A percentile compares a stretch with the other conserved stretches of the same genome.
These are phyloP conservation scores for Anthophora plumipes DNA, from an alignment of 2,888 invertebrate genomes.

Conservation along the genomic window DNA sequence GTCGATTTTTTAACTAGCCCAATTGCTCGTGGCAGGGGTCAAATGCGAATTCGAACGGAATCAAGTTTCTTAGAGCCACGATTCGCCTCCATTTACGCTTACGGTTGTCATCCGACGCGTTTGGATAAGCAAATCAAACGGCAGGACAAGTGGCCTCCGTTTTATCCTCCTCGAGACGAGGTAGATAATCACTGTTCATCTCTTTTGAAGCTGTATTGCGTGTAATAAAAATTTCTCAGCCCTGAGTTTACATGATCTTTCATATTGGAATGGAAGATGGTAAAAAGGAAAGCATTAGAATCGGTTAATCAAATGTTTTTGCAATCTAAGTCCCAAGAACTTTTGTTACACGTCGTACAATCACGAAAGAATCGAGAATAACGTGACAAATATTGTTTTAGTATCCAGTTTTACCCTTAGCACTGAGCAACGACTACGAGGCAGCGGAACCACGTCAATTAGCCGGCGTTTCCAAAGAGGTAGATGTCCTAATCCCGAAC, in stretches of 20 bases:
- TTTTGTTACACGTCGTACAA: no score
- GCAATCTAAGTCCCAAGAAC: no score
- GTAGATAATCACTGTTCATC: slow-evolving; percentile 17
- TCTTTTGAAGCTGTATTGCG: no score
- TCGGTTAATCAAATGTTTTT: no score
- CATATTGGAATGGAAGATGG: no score
- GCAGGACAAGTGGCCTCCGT: slow-evolving; percentile 77
- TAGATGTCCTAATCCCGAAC: slow-evolving; percentile 76
- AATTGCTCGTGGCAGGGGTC: slow-evolving; percentile 88
- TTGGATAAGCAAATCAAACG: slow-evolving; percentile 80
- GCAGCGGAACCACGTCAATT: slow-evolving; percentile 77
- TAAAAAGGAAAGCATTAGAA: no score
- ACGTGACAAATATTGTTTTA: not conserved
- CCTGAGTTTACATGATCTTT: no score
- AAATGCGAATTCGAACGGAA: slow-evolving; percentile 91
- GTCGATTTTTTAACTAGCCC: slow-evolving; percentile 91
- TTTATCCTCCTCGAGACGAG: slow-evolving; percentile 57
- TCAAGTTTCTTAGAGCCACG: slow-evolving; percentile 94
- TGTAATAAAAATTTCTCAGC: no score
- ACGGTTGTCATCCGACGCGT: slow-evolving; percentile 89
- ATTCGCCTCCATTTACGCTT: slow-evolving; percentile 94
- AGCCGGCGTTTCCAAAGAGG: slow-evolving; percentile 73
- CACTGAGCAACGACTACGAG: slow-evolving; percentile 67
- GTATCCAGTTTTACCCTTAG: slow-evolving; percentile 30
- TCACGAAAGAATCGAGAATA: not conserved